Base-by-base conservation (phyloP, 2,797 vertebrate species). In the Mionectes olivaceus region DNA sequence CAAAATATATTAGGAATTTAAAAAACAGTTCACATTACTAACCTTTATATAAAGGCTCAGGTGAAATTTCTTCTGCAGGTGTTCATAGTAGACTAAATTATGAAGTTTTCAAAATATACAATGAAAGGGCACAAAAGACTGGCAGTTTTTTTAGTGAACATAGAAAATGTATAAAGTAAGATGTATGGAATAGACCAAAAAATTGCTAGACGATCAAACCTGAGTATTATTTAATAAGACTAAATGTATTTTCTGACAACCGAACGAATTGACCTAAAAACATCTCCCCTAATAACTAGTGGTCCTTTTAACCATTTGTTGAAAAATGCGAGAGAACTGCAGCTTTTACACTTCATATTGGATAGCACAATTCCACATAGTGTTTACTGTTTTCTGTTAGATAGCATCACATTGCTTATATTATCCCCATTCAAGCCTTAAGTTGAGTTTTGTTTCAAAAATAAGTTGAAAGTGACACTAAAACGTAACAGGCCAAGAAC, bases 121-220 rank as follows among this genome's bases (percentile, higher is more conserved):
- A 95, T 88, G 94, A 91, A 97, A 95, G 97, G 92, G 91, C 92
- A 96, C 93, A 96, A 73, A 95, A 95, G 60, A 97, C 91, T 98
- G 98, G 98, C 97, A 98, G 98, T 98, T 97, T 97, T 97, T 95
- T 97, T 96, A 95, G 93, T 96, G 93, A 95, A 97, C 95, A 97
- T 79, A 96, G 84, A 97, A 95, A 97, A 97, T 91, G 89, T 97
- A 97, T 95, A 84, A 97, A 97, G 93, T 95, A 96, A 97, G 93
- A 96, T 94, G 95, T 91, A 96, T 96, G 97, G 97, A 97, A 97
- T 82, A 97, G 93, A 97, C 95, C 89, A 94, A 95, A 94, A 95
- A 97, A 95, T 35, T 91, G 90, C 84, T 91, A 96, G 91, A 97
- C 43, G 1, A 97, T 96, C 89, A 97, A 98, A 97, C 98, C 98